Evolutionary conservation across 92 coral and sea anemone species (phyloP).

Genomic region (Blastomussa wellsi): DNA sequence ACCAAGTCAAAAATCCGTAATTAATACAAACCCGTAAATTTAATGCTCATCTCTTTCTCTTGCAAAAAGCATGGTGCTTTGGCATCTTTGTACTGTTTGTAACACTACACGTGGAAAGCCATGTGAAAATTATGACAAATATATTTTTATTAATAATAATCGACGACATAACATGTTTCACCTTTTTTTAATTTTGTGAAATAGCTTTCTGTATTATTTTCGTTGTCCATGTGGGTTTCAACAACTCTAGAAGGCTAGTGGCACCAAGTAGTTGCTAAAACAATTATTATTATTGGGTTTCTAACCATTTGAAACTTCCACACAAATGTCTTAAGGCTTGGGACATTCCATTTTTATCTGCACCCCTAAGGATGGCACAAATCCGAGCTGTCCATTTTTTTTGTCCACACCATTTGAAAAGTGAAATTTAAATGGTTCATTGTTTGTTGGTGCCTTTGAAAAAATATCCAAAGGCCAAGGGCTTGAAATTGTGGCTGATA

Average conservation of each 20-base stretch:
- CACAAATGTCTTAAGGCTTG: too few species aligned
- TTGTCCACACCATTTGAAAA: too few species aligned
- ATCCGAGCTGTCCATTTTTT: too few species aligned
- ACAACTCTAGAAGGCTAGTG: background rate
- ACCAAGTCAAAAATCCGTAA: background rate
- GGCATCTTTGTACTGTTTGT: background rate
- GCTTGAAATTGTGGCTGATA: too few species aligned
- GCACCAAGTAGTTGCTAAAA: background rate
- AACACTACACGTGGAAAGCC: conserved; percentile 9
- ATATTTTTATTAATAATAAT: too few species aligned
- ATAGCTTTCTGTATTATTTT: background rate
- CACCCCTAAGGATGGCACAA: too few species aligned
- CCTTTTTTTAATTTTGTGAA: background rate
- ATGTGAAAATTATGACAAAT: background rate
- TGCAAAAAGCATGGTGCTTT: background rate
- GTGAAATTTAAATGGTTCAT: too few species aligned
- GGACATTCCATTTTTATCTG: too few species aligned
- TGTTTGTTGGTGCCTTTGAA: too few species aligned
- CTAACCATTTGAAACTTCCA: too few species aligned
- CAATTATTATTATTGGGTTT: background rate
- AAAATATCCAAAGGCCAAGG: too few species aligned
- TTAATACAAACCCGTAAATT: too few species aligned
- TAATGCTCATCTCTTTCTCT: background rate
- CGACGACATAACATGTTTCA: background rate
- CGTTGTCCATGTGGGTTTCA: background rate